Conservation (phyloP, 2,888 invertebrate species). For the Polydrusus cervinus region DNA sequence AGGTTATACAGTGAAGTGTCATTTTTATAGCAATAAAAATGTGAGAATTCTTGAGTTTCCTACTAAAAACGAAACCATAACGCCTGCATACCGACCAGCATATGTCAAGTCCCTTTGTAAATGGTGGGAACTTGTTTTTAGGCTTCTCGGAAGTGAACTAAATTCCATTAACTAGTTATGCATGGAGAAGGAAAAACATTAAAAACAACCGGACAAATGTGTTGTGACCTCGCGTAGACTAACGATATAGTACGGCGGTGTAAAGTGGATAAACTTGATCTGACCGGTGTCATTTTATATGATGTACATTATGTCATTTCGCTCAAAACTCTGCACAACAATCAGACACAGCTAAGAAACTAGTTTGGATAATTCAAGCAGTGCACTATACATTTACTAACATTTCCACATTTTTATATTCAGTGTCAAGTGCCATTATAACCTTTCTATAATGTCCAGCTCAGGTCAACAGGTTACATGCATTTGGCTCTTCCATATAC, state of each 20-base stretch:
- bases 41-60: slow-evolving; percentile 29
- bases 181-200: slow-evolving; percentile 58
- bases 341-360: slow-evolving; percentile 62
- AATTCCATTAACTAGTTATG: slow-evolving; percentile 59
- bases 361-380: slow-evolving; percentile 60
- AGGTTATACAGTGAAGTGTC: slow-evolving; percentile 13
- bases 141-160: slow-evolving; percentile 61
- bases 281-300: slow-evolving; percentile 63
- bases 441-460: slow-evolving; percentile 55
- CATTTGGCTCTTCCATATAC: slow-evolving; percentile 55
- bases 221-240: slow-evolving; percentile 60
- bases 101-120: slow-evolving; percentile 45
- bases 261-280: slow-evolving; percentile 67
- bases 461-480: slow-evolving; percentile 57
- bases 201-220: slow-evolving; percentile 58
- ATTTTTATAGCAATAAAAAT: slow-evolving; percentile 30
- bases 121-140: slow-evolving; percentile 57
- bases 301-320: slow-evolving; percentile 62
- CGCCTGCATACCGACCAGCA: slow-evolving; percentile 3
- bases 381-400: slow-evolving; percentile 55
- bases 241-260: slow-evolving; percentile 58
- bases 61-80: slow-evolving; percentile 29
- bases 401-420: slow-evolving; percentile 57
- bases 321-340: slow-evolving; percentile 60
- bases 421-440: slow-evolving; percentile 58